Evolutionary conservation across 1,140 invertebrate genomes (phyloP), one percentile per base, ranked within the genome.

Genomic region (Trichonephila inaurata): DNA sequence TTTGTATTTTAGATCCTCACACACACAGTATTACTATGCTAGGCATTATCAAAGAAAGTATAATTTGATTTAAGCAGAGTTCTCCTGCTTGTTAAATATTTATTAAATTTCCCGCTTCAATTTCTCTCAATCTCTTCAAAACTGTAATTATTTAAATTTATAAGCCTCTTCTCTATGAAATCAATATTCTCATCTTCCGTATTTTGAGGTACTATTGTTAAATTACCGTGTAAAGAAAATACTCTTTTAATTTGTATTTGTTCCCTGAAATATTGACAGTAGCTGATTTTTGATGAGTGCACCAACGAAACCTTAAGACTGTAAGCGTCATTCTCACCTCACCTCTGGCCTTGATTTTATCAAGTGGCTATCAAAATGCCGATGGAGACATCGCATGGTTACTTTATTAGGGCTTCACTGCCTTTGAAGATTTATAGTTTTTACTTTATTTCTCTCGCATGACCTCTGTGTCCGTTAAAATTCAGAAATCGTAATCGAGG

Each of bases 341-440:
- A 33, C 86, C 92, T 89, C 4, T 93, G 85, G 88, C 85, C 92
- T 62, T 62, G 44, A 88, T 93, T 93, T 88, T 88, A 93, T 88
- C 85, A 93, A 83, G 62, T 72, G 44, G n/a, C 91, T 60, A 92
- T 87, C 60, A 87, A 93, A 64, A 93, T 77, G 58, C 21, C 86
- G 28, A 93, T 88, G 69, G 66, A 89, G 85, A 88, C 83, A 93
- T 88, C 86, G 85, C 66, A 89, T 93, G 28, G 66, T 77, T 86
- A 60, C 92, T 93, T 93, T 88, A 81, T 93, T 64, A 77, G 24
- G 60, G 19, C 51, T 82, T 69, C 61, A 24, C 58, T 40, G 66
- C 60, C 58, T n/a, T 82, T 33, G 14, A 81, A 62, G 24, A 91
- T 81, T 60, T 58, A 61, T 77, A 61, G 19, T 33, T 91, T 77